phyloP scores from a whole-genome alignment of 2,113 vertebrate genomes.

The Ranitomeya variabilis region DNA sequence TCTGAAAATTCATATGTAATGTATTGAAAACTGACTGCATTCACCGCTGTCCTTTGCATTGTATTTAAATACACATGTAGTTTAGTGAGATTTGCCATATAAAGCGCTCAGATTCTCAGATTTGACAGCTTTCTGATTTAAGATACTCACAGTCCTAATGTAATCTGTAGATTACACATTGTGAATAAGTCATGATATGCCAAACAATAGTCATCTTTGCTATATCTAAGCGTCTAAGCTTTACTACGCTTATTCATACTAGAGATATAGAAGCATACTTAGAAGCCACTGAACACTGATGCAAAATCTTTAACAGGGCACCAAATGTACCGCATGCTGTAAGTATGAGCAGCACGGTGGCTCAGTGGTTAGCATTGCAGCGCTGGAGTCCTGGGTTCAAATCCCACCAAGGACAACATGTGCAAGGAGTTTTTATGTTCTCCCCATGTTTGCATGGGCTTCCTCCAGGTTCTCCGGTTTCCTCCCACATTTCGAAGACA shows the following conservation, averaged over 20 bases:
- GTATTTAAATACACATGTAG: not conserved
- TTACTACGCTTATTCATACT: not conserved
- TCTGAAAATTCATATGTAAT: not conserved
- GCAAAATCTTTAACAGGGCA: no score
- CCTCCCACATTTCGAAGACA: no score
- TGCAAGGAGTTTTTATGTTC: no score
- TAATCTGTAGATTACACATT: not conserved
- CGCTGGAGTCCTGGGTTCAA: no score
- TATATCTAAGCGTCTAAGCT: no score
- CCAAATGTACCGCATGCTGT: no score
- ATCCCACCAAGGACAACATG: no score
- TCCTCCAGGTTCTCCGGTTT: no score
- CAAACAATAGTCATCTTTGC: not conserved
- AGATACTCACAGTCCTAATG: not conserved
- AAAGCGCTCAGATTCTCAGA: not conserved
- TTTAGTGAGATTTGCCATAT: not conserved
- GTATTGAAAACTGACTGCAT: not conserved
- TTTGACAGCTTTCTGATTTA: not conserved
- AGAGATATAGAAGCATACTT: not conserved
- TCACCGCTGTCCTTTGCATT: not conserved
- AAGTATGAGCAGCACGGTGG: no score
- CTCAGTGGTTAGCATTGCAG: no score
- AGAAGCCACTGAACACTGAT: no score
- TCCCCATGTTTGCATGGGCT: no score
- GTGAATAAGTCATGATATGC: not conserved